A percentile compares a stretch with the other conserved stretches of the same genome.
Evolutionary conservation across 2,797 vertebrate genomes (phyloP).

Genomic region (Denticeps clupeoides): DNA sequence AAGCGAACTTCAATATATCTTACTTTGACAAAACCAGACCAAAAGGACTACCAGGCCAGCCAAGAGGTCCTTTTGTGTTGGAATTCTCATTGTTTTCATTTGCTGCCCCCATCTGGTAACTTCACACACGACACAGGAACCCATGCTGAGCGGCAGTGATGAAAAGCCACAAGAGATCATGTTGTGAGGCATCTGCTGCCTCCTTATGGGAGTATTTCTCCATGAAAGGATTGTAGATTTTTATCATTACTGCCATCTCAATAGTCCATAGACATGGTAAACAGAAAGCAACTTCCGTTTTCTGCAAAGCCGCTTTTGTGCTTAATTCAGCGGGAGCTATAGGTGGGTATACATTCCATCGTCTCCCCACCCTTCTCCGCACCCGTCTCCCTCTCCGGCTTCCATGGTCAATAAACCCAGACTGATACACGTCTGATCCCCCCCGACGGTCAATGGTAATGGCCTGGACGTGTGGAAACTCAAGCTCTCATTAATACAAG

Average conservation of each 20-base stretch:
- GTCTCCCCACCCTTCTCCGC: not conserved
- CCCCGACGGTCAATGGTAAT: slow-evolving; percentile 1
- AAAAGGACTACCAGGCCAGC: not conserved
- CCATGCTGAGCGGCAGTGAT: not conserved
- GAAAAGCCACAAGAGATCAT: not conserved
- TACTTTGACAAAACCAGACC: too few species aligned
- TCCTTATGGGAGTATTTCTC: too few species aligned
- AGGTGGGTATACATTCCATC: not conserved
- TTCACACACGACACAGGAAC: not conserved
- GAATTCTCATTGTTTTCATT: slow-evolving; percentile 14
- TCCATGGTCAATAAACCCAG: slow-evolving; percentile 3
- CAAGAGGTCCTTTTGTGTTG: not conserved
- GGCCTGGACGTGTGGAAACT: slow-evolving; percentile 24
- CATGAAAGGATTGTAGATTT: too few species aligned
- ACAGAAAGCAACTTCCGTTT: slow-evolving; percentile 2
- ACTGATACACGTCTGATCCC: not conserved
- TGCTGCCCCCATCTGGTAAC: slow-evolving; percentile 34
- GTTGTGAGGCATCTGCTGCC: too few species aligned
- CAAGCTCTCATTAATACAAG: slow-evolving; percentile 25
- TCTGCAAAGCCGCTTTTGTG: slow-evolving; percentile 1
- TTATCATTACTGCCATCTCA: slow-evolving; percentile 1
- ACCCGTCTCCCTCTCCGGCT: not conserved
- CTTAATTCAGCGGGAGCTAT: slow-evolving; percentile 1
- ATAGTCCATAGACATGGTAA: not conserved
- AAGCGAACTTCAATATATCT: too few species aligned